Evolutionary conservation across 2,113 vertebrate genomes (phyloP).

Genomic region (Saguinus midas): DNA sequence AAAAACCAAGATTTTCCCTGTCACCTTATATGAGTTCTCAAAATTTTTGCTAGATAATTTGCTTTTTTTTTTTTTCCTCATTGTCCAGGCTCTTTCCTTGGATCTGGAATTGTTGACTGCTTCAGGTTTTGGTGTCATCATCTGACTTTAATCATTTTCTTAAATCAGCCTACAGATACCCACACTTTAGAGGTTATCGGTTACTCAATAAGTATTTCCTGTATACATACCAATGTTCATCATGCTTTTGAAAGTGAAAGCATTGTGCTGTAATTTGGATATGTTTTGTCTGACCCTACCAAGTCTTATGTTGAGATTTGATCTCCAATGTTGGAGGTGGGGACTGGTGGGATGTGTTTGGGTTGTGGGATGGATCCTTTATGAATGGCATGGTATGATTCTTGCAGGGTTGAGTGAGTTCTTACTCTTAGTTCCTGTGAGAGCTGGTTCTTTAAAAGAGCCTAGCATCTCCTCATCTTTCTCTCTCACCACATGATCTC

Average conservation of each 20-base stretch:
- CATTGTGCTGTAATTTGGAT: neutral
- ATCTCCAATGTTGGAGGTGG: neutral
- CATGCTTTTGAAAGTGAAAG: neutral
- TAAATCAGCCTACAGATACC: neutral
- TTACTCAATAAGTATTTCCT: neutral
- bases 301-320: neutral
- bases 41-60: neutral
- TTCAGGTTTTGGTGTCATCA: neutral
- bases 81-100: neutral
- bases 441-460: neutral
- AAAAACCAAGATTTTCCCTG: neutral
- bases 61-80: fast-evolving
- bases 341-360: neutral
- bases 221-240: neutral
- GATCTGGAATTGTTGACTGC: neutral
- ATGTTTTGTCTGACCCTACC: neutral
- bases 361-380: neutral
- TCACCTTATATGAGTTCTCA: neutral
- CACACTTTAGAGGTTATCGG: neutral
- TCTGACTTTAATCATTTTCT: neutral
- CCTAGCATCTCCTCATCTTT: neutral
- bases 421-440: neutral
- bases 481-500: neutral
- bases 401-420: neutral
- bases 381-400: neutral